Evolutionary conservation across 2,113 vertebrate genomes (phyloP).

Genomic region (Hipposideros armiger): DNA sequence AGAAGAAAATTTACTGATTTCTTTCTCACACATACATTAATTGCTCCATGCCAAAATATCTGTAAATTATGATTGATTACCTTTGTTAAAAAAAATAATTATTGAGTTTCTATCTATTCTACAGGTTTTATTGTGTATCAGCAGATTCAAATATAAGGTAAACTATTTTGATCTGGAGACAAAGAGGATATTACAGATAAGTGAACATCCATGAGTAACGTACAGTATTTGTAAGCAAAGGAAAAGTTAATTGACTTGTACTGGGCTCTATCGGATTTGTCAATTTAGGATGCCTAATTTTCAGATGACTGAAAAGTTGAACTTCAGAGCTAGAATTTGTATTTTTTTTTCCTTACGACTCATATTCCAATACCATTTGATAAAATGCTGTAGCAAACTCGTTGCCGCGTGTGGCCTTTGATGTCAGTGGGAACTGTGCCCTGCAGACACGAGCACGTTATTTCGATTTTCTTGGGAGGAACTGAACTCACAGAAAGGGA

Average conservation of each 20-base stretch:
- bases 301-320: background rate
- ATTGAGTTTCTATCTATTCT: background rate
- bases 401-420: background rate
- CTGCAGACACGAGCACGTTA: background rate
- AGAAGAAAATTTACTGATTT: background rate
- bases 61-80: conserved; percentile 10
- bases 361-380: background rate
- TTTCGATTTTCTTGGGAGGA: background rate
- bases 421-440: background rate
- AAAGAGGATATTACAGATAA: background rate
- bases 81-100: background rate
- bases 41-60: background rate
- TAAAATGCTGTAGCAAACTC: background rate
- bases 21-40: background rate
- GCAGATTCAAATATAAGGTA: background rate
- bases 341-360: background rate
- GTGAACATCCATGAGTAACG: background rate
- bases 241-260: background rate
- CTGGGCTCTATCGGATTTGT: background rate
- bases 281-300: conserved; percentile 37
- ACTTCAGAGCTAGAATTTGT: background rate
- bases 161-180: background rate
- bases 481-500: background rate
- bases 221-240: background rate
- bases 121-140: background rate